Base-by-base conservation (phyloP, 92 coral and sea anemone species). In the Porites lobata region DNA sequence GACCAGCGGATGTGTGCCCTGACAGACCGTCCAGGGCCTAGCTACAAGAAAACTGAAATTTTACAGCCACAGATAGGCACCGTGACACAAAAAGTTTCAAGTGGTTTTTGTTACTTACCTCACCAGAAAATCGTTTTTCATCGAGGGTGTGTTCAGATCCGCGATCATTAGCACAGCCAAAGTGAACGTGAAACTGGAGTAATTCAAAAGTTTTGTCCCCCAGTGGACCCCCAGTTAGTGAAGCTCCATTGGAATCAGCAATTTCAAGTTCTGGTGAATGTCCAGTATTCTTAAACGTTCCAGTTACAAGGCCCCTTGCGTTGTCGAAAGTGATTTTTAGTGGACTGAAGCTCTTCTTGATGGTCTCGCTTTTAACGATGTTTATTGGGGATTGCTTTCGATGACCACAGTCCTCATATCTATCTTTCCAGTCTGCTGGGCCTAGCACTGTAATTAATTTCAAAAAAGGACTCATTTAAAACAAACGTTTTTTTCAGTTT, bases 111-210 rank as follows among this genome's bases (percentile, higher is more conserved):
- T 29, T 29, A 50, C 14, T 15, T 76, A 89, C 92, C 89, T 89
- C 54, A 1, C 89, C 89, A 0, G 92, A 61, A 13, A 19, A 50
- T 10, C 14, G 26, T 20, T 83, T 51, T 6, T 80, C 80, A 24
- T 83, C 19, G 2, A 22, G 8, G 11, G 75, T 89, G 66, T 89
- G 89, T 57, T 89, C 89, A 5, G 92, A 89, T n/a, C 92, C 92
- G 2, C 65, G 53, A 9, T 50, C 29, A 6, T 69, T 29, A 69
- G 51, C 6, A 63, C 92, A 83, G 47, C 92, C 92, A 62, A 89
- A 89, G 66, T 89, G 92, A 22, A 89, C 51, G 50, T 89, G 89
- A n/a, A 84, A 77, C 85, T 89, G 92, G 8, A 47, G 26, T 69
- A 89, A 75, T 4, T 20, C 58, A 80, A 66, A 89, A 0, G 5